Evolutionary conservation across 2,888 invertebrate species (phyloP), one percentile per base, ranked within the genome.

Genomic region (Drosophila birchii): DNA sequence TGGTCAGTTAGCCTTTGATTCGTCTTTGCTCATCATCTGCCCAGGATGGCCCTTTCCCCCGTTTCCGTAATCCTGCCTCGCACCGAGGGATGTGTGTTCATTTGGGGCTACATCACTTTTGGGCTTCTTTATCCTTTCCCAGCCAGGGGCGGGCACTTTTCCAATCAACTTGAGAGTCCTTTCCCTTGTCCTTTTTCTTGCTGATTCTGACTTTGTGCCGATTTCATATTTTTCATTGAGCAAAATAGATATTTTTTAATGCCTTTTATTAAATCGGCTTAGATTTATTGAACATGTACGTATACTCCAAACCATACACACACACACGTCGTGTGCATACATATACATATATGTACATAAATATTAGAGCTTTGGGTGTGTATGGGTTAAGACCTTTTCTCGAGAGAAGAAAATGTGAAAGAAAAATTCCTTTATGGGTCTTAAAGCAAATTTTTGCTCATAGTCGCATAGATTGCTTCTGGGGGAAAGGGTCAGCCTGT

Each of bases 221-320:
- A 78, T 76, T 87, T 81, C 72, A 85, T 85, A 87, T 87, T 82
- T 86, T 87, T 85, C 79, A 81, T 82, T 85, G 76, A 63, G 76
- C 41, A 79, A 87, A 85, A 86, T 85, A 86, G 75, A 84, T 78
- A 82, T 85, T 85, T 89, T 84, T 88, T 82, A 86, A 86, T 84
- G 79, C 85, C 75, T 80, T 86, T 90, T 90, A 90, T 90, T 86
- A 89, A 90, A 90, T 89, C 84, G 89, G 86, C 85, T 88, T 86
- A 85, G 87, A 82, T 84, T 84, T 86, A 84, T 86, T 79, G 78
- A 78, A 71, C 76, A 71, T 78, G 72, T 34, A 23, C 23, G 51
- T 78, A 77, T 59, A 38, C 66, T 20, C 56, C 76, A 75, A 43
- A 20, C 56, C 76, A 75, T 45, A 34, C 68, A 23, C 56, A 43